Evolutionary conservation across 2,113 vertebrate species (phyloP), one percentile per base, ranked within the genome.

Genomic region (Fregetta grallaria): DNA sequence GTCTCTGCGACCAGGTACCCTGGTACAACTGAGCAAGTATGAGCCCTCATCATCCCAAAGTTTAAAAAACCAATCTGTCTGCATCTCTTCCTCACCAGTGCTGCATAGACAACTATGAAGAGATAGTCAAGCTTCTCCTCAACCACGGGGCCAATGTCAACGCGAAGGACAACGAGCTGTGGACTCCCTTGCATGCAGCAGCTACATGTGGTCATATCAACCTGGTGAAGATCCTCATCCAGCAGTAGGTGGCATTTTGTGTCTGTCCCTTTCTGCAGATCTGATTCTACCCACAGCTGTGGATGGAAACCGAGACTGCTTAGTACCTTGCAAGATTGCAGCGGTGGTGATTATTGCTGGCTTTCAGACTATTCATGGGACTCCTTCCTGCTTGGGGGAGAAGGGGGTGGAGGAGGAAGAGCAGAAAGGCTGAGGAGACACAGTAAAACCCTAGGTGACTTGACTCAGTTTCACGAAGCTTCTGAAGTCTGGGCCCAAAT

Each of bases 61-160:
- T 56, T 81, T 23, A 13, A n/a, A 49, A 75, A 29, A 7, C 7
- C 21, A 20, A 55, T 73, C 7, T 68, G 3, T 90, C 73, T 85
- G 36, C 52, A 50, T 94, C 79, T 95, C 77, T 96, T 62, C 72
- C 59, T 91, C 61, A 61, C 40, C 96, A 99, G 99, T 99, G 99
- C 98, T 99, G 99, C 95, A 99, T 99, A 70, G 99, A 99, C 98
- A 99, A 99, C 98, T 99, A 99, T 53, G 99, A 99, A 97, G 99
- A 99, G 82, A 99, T 99, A 89, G 99, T 99, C 80, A 99, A 98
- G 97, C 98, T 99, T 89, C 98, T 99, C 52, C 97, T 99, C 86
- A 98, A 94, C 96, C 98, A 99, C 0, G 99, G 99, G 56, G 99
- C 99, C 44, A 98, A 98, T 0, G 99, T 99, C 80, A 99, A 99